Evolutionary conservation across 2,797 vertebrate species (phyloP).

Genomic region (Rhynchotus rufescens): DNA sequence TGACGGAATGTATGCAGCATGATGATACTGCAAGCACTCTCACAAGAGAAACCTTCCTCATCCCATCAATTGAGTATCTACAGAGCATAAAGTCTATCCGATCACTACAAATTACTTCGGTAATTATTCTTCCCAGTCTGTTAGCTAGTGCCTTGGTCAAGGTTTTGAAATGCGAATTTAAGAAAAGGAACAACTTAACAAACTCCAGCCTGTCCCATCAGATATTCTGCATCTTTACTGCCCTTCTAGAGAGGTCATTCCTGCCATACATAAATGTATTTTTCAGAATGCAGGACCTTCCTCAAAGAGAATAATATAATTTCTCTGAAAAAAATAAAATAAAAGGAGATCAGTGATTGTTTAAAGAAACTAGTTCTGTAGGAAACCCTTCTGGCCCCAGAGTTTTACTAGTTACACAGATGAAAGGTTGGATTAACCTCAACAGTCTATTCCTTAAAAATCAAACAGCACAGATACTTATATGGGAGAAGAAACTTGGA

Average conservation of each 20-base stretch:
- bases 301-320: neutral
- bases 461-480: neutral
- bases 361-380: neutral
- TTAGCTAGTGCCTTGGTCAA: neutral
- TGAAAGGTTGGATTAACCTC: neutral
- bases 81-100: conserved; percentile 45
- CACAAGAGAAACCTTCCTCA: neutral
- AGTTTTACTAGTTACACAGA: neutral
- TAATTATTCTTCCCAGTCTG: conserved; percentile 49
- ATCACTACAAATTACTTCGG: conserved; percentile 41
- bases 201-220: neutral
- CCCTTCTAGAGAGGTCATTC: neutral
- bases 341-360: conserved; percentile 11
- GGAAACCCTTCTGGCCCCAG: conserved; percentile 1
- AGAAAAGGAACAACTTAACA: neutral
- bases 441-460: neutral
- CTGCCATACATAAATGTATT: neutral
- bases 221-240: neutral
- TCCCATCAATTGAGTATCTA: conserved; percentile 3
- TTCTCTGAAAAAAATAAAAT: conserved; percentile 14
- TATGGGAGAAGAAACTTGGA: neutral
- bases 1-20: no score
- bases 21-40: neutral
- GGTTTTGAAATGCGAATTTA: neutral
- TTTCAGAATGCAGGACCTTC: neutral